Percentiles rank a stretch among this genome's conserved stretches.
Evolutionary conservation across 35 echinoderm and acorn worm genomes (phyloP).

Genomic region (Antedon bifida): DNA sequence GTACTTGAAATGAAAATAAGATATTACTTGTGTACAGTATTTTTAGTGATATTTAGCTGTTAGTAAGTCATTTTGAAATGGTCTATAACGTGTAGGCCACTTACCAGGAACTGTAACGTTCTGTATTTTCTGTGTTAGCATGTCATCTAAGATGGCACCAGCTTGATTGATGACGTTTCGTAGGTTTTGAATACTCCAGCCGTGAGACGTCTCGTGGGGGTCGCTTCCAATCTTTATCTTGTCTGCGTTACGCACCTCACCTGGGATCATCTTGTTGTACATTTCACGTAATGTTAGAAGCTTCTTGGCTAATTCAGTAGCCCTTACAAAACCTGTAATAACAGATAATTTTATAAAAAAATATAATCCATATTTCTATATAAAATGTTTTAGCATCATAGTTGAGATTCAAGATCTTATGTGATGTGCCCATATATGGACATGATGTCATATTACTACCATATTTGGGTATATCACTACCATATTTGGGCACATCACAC

Average conservation of each 20-base stretch:
- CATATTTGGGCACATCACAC: no score
- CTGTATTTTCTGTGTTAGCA: slow-evolving; percentile 15
- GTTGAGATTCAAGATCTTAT: no score
- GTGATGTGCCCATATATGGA: no score
- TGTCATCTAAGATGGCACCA: slow-evolving; percentile 58
- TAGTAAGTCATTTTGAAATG: no score
- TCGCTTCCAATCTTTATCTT: slow-evolving; percentile 39
- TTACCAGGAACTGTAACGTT: not conserved
- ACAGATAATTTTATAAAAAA: not conserved
- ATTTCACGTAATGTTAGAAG: slow-evolving; percentile 56
- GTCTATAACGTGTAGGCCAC: not conserved
- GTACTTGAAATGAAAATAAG: no score
- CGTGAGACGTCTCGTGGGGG: slow-evolving; percentile 28
- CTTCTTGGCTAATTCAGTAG: slow-evolving; percentile 43
- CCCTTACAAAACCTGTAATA: slow-evolving; percentile 42
- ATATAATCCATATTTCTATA: not conserved
- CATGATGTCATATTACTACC: no score
- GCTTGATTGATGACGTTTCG: slow-evolving; percentile 46
- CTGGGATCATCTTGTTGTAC: slow-evolving; percentile 61
- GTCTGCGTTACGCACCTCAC: not conserved
- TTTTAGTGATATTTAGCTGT: no score
- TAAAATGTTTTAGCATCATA: no score
- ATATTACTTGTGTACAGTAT: no score
- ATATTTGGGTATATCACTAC: no score
- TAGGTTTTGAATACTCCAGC: slow-evolving; percentile 60